Base-by-base conservation (phyloP, 1,140 invertebrate genomes). In the Bombus haemorrhoidalis region DNA sequence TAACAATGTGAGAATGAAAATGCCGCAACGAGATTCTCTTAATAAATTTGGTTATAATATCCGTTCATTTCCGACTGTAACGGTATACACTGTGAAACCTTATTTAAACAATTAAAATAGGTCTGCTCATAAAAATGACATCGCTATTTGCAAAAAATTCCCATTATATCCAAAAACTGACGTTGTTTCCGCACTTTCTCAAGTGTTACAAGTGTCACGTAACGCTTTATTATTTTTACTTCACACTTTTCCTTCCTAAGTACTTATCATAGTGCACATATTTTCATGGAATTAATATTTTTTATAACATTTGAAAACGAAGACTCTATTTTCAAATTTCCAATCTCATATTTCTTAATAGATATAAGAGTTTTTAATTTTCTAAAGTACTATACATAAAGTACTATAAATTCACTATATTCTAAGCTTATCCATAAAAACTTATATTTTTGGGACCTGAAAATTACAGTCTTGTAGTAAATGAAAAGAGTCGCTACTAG, bases 1-100 rank as follows among this genome's bases (percentile, higher is more conserved):
- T 53, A 76, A 83, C 34, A 83, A 76, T 10, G 22, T n/a, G 39
- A 28, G 39, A 43, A 64, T 41, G 80, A 81, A 81, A 81, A 81
- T 81, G 5, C 47, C 39, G 37, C 37, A 59, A 74, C 71, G 62
- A 62, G 32, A 74, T 66, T 53, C 59, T 8, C 28, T 43, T 39
- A 22, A 53, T 76, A 47, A 74, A 64, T 76, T 76, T 25, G 59
- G 41, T 66, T 53, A 76, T 66, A 62, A 75, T 83, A 75, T 47
- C 53, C 37, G 5, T 18, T 5, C 39, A 32, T 47, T 22, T 18
- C 53, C 22, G 37, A 1, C 28, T 47, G 81, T 82, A 82, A 74
- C 71, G 53, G 32, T 66, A 64, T 59, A 75, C 57, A 43, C 41
- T 47, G n/a, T 9, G 71, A 64, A 82, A 66, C 41, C 59, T 82